phyloP scores from a whole-genome alignment of 2,888 invertebrate species.

The Junonia oenone region DNA sequence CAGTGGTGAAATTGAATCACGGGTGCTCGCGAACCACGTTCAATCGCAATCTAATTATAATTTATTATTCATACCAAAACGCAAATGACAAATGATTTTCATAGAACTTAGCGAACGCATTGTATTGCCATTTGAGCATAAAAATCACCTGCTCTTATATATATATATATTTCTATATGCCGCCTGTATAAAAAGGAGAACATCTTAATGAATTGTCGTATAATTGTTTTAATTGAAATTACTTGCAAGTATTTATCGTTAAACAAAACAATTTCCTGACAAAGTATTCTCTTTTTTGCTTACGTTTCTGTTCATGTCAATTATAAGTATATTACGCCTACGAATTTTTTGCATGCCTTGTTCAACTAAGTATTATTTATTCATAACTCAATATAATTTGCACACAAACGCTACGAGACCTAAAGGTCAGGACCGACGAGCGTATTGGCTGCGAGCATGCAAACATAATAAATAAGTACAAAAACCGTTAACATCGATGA shows the following conservation, averaged over 20 bases:
- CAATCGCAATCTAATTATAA: constrained; percentile 69
- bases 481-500: constrained; percentile 2
- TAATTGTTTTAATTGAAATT: no score
- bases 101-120: constrained; percentile 26
- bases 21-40: constrained; percentile 51
- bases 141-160: constrained; percentile 7
- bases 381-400: constrained; percentile 66
- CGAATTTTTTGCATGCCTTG: constrained; percentile 15
- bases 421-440: constrained; percentile 28
- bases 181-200: neutral
- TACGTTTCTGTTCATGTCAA: neutral
- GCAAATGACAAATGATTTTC: constrained; percentile 36
- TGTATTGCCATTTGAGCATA: constrained; percentile 21
- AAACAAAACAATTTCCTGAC: neutral
- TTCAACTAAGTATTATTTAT: constrained; percentile 41
- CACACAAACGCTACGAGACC: constrained; percentile 50
- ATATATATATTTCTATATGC: neutral
- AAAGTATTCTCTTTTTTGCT: neutral
- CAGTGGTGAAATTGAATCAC: constrained; percentile 75
- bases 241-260: no score
- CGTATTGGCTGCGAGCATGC: constrained; percentile 9
- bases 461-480: constrained; percentile 14
- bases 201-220: no score
- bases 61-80: constrained; percentile 56
- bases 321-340: neutral